A percentile compares a stretch with the other conserved stretches of the same genome.
phyloP scores from a whole-genome alignment of 2,797 vertebrate genomes.

The Pterois miles region DNA sequence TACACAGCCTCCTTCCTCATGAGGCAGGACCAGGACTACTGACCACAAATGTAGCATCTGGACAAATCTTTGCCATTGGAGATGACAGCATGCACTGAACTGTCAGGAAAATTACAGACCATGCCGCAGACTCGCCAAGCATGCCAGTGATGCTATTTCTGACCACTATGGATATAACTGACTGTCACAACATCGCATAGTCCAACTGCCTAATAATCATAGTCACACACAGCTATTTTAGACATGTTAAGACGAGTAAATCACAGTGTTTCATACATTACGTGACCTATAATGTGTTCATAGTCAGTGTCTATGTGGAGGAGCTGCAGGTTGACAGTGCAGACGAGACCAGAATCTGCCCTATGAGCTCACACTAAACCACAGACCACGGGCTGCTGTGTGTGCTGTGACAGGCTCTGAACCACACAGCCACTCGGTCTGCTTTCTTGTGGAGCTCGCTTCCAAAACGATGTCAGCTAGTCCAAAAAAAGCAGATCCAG shows the following conservation, averaged over 20 bases:
- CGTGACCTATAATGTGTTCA: not conserved
- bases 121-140: not conserved
- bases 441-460: constrained; percentile 17
- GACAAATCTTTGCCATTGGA: constrained; percentile 14
- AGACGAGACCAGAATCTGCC: not conserved
- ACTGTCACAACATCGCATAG: constrained; percentile 41
- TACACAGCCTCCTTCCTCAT: not conserved
- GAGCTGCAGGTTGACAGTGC: constrained; percentile 22
- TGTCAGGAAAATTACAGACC: constrained; percentile 34
- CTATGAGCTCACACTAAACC: constrained; percentile 24
- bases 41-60: constrained; percentile 10
- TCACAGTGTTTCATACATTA: constrained; percentile 16
- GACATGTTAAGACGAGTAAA: constrained; percentile 12
- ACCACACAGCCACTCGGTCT: not conserved
- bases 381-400: not conserved
- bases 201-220: constrained; percentile 15
- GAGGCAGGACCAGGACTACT: not conserved
- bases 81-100: constrained; percentile 5
- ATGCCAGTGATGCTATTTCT: constrained; percentile 34
- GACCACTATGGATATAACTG: constrained; percentile 12
- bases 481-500: constrained; percentile 11
- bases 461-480: not conserved
- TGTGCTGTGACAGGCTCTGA: constrained; percentile 8
- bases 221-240: constrained; percentile 40
- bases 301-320: constrained; percentile 16